A percentile compares a stretch with the other conserved stretches of the same genome.
Evolutionary conservation across 1,140 invertebrate species (phyloP).

Genomic region (Apis cerana): DNA sequence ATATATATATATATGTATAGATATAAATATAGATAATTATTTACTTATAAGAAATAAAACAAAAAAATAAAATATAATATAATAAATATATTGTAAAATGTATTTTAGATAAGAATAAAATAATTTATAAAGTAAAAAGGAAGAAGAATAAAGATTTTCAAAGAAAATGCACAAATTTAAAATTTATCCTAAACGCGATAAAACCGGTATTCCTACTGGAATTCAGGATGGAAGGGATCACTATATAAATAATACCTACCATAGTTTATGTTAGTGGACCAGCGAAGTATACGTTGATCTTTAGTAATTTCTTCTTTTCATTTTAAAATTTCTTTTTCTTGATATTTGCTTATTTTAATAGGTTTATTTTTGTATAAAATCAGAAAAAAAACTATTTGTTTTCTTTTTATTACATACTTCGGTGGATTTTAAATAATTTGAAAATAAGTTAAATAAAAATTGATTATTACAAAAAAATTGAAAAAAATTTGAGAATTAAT

Average conservation of each 20-base stretch:
- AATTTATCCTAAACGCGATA: constrained; percentile 12
- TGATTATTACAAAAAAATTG: background rate
- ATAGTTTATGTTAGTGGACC: constrained; percentile 36
- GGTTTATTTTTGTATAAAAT: background rate
- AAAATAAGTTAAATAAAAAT: background rate
- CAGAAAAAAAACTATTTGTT: background rate
- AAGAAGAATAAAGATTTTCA: background rate
- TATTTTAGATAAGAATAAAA: too few species aligned
- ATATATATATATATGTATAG: too few species aligned
- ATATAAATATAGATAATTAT: background rate
- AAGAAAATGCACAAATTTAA: background rate
- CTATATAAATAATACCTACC: constrained; percentile 47
- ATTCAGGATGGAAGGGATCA: constrained; percentile 43
- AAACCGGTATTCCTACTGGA: background rate
- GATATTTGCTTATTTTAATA: too few species aligned
- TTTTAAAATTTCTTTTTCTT: background rate
- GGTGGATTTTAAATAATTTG: too few species aligned
- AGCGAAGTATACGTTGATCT: constrained; percentile 44
- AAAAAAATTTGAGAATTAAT: background rate
- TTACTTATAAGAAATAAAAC: background rate
- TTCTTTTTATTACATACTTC: background rate
- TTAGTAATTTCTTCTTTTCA: constrained; percentile 8
- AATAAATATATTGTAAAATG: too few species aligned
- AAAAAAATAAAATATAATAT: too few species aligned
- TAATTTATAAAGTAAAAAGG: too few species aligned